Base-by-base conservation (phyloP, 53 echinoderm and acorn worm species). In the Echinometra lucunter region DNA sequence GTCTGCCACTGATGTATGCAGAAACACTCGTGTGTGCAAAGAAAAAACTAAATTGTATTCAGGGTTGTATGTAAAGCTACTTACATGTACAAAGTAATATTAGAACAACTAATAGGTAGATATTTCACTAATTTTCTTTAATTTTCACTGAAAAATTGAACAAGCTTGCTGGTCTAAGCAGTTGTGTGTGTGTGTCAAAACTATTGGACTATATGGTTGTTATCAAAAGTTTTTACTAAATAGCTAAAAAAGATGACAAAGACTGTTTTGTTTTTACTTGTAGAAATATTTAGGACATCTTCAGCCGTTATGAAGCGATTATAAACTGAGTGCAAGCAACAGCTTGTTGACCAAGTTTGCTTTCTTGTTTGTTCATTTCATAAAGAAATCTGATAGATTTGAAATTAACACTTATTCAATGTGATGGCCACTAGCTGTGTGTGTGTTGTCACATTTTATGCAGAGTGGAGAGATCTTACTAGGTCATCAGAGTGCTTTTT, bases 11-110 rank as follows among this genome's bases (percentile, higher is more conserved):
- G 42, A 40, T 40, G 28, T 40, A 38, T 78, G 78, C 78, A 38
- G 21, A 85, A 85, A 85, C 85, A 80, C 38, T 45, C 49, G 85
- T 85, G 85, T 85, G 85, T 85, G 85, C 85, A 85, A 85, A 49
- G 19, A 85, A 53, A 85, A 27, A 35, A 78, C 21, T 78, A 42
- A n/a, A 6, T 78, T 85, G 85, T 85, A 85, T 85, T 85, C 85
- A 85, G 45, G 85, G 85, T 49, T n/a, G n/a, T 27, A 10, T 85
- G n/a, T 78, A 49, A 49, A 85, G 28, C 85, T 85, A 85, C n/a
- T 85, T 47, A n/a, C 49, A 85, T 85, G 49, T 28, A 47, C 25
- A 75, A 38, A 40, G 42, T 42, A 35, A 75, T 19, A 75, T 32
- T 10, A 13, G 32, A 72, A 72, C 72, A 72, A 13, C 13, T 16